A percentile compares a stretch with the other conserved stretches of the same genome.
Evolutionary conservation across 2,797 vertebrate species (phyloP).

Genomic region (Siniperca obscura): DNA sequence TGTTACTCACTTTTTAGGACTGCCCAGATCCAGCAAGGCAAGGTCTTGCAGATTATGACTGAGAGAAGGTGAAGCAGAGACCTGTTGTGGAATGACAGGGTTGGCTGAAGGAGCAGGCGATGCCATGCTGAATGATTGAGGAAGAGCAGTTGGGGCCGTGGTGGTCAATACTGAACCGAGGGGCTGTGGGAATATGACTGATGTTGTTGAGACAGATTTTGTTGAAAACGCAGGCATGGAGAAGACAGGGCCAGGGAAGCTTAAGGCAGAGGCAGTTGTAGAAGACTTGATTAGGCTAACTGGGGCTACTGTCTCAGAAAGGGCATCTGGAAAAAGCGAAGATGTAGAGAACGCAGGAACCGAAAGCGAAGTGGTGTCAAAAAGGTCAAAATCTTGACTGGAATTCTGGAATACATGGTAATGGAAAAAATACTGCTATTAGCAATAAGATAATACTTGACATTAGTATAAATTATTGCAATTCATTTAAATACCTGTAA

Average conservation of each 20-base stretch:
- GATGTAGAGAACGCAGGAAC: constrained; percentile 74
- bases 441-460: neutral
- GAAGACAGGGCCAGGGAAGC: constrained; percentile 22
- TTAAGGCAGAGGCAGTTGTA: constrained; percentile 26
- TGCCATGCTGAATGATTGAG: constrained; percentile 33
- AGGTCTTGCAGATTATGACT: constrained; percentile 82
- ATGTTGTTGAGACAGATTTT: constrained; percentile 20
- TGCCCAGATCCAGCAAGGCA: constrained; percentile 86
- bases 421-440: neutral
- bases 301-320: constrained; percentile 36
- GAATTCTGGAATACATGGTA: constrained; percentile 78
- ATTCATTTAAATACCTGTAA: constrained; percentile 82
- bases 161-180: constrained; percentile 17
- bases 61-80: constrained; percentile 46
- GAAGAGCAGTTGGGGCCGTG: neutral
- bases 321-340: constrained; percentile 66
- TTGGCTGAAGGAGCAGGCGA: neutral
- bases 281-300: constrained; percentile 30
- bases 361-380: constrained; percentile 75
- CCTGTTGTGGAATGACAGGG: neutral
- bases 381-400: constrained; percentile 83
- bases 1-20: constrained; percentile 85
- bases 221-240: constrained; percentile 19
- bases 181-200: constrained; percentile 35
- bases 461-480: neutral